These are phyloP conservation scores for Brassicogethes aeneus DNA, from an alignment of 2,888 invertebrate species.

Conservation along the genomic window DNA sequence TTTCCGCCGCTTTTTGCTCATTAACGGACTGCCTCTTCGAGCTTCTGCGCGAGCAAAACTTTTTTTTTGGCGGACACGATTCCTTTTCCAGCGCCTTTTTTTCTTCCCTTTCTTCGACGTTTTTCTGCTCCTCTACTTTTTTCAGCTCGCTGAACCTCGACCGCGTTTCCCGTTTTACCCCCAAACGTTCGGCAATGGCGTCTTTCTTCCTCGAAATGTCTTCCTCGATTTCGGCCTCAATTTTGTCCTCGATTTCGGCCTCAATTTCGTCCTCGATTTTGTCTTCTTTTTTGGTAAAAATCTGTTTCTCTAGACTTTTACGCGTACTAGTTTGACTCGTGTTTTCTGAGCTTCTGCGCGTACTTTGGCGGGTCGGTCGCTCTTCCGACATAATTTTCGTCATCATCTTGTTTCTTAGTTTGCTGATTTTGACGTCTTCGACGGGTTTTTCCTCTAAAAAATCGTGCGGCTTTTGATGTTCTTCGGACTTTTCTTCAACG, in stretches of 20 bases:
- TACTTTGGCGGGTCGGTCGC: slow-evolving; percentile 9
- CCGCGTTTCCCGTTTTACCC: no score
- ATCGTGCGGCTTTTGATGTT: not conserved
- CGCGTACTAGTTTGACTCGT: slow-evolving; percentile 12
- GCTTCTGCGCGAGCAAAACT: not conserved
- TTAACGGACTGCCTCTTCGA: not conserved
- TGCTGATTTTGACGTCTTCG: slow-evolving; percentile 7
- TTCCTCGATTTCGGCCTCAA: slow-evolving; percentile 7
- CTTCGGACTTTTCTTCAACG: not conserved
- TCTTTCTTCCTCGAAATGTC: no score
- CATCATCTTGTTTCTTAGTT: slow-evolving; percentile 31
- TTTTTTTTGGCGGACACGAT: not conserved
- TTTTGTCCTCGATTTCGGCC: slow-evolving; percentile 6
- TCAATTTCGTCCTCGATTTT: slow-evolving; percentile 1
- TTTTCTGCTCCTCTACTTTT: slow-evolving; percentile 2
- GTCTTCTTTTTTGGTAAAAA: slow-evolving; percentile 7
- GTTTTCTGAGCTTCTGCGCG: slow-evolving; percentile 13
- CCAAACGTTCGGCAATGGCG: no score
- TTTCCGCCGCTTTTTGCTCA: not conserved
- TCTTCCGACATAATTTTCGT: slow-evolving; percentile 26
- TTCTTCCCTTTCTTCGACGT: not conserved
- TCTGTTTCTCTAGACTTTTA: slow-evolving; percentile 6
- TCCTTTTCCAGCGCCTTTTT: no score
- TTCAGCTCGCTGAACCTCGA: not conserved
- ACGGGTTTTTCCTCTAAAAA: not conserved